Evolutionary conservation across 2,888 invertebrate species (phyloP).

Genomic region (Melinopterus prodromus): DNA sequence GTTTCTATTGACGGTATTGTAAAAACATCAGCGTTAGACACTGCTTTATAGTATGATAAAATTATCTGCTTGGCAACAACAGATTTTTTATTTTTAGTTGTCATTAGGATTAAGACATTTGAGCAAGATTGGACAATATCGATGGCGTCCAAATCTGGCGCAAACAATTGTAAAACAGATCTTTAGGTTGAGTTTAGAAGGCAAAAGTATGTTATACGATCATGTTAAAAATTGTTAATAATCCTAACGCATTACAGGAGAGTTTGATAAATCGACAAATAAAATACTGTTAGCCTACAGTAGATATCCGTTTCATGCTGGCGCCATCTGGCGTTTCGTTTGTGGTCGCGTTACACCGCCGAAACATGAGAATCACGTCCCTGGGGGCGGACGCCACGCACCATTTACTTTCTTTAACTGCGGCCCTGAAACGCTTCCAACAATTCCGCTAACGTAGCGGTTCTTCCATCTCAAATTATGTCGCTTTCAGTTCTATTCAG

Average conservation of each 20-base stretch:
- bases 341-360: neutral
- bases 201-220: neutral
- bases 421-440: neutral
- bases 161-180: too few relatives aligned
- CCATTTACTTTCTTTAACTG: constrained; percentile 39
- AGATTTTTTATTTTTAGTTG: too few relatives aligned
- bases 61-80: too few relatives aligned
- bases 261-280: neutral
- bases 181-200: too few relatives aligned
- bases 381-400: constrained; percentile 40
- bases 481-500: neutral
- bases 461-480: neutral
- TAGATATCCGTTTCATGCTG: neutral
- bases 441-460: neutral
- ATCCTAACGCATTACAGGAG: too few relatives aligned
- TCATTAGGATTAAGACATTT: too few relatives aligned
- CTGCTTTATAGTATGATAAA: too few relatives aligned
- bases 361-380: neutral
- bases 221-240: neutral
- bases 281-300: neutral
- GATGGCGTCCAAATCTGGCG: too few relatives aligned
- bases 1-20: too few relatives aligned
- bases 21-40: too few relatives aligned
- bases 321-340: neutral
- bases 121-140: too few relatives aligned